Conservation (phyloP, 2,797 vertebrate genomes). For the Cygnus olor region DNA sequence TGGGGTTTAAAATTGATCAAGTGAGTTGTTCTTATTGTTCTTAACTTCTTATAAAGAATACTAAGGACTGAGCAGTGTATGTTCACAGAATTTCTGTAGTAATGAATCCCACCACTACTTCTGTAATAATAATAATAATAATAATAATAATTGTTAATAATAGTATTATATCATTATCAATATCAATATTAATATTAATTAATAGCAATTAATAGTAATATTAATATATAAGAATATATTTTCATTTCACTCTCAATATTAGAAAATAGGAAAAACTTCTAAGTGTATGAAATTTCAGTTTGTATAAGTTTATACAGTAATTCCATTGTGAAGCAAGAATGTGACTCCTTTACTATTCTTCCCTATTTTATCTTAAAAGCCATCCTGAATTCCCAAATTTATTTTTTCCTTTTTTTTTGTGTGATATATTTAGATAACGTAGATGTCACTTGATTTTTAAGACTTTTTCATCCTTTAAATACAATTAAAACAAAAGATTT, state of each 20-base stretch:
- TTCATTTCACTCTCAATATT: neutral
- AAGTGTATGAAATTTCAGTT: accelerated
- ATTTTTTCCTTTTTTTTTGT: neutral
- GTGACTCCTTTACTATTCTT: neutral
- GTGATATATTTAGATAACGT: neutral
- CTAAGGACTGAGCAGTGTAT: neutral
- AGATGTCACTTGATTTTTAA: neutral
- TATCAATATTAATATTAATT: too few species aligned
- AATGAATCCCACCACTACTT: neutral
- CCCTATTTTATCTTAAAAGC: neutral
- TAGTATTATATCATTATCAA: too few species aligned
- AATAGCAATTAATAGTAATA: too few species aligned
- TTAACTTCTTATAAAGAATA: neutral
- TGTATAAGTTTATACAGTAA: neutral
- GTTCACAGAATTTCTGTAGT: neutral
- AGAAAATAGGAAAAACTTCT: neutral
- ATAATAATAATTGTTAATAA: too few species aligned
- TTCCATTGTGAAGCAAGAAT: neutral
- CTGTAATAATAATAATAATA: neutral
- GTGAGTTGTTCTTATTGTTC: neutral
- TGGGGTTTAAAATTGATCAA: neutral
- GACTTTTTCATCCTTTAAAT: neutral
- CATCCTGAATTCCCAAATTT: neutral
- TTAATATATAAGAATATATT: neutral
- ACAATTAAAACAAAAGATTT: neutral